A percentile compares a stretch with the other conserved stretches of the same genome.
Conservation (phyloP, 2,888 invertebrate species). For the Tanaodytes sp. region DNA sequence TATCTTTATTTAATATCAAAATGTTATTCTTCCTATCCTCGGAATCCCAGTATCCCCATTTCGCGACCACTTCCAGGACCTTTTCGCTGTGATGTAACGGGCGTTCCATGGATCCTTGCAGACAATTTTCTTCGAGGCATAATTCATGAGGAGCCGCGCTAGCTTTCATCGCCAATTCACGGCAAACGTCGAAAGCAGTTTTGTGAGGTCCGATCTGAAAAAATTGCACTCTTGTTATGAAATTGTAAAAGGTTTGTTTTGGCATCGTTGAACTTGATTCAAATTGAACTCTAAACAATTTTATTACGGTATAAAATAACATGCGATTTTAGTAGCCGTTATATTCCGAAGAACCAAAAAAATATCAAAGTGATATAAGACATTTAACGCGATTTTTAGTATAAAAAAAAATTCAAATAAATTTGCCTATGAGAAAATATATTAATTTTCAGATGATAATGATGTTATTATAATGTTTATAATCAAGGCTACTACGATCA, state of each 20-base stretch:
- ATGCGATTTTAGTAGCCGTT: neutral
- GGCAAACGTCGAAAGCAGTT: conserved; percentile 83
- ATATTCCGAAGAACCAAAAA: too few relatives aligned
- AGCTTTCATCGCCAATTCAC: conserved; percentile 80
- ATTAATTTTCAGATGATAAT: too few relatives aligned
- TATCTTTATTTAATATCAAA: conserved; percentile 77
- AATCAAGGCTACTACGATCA: too few relatives aligned
- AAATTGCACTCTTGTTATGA: neutral
- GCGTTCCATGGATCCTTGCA: conserved; percentile 82
- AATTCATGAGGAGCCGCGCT: conserved; percentile 80
- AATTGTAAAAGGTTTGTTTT: too few relatives aligned
- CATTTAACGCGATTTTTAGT: too few relatives aligned
- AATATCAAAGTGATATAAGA: too few relatives aligned
- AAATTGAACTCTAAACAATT: neutral
- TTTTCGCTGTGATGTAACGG: conserved; percentile 85
- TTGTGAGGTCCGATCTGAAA: conserved; percentile 83
- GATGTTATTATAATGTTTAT: too few relatives aligned
- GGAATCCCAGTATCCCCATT: conserved; percentile 92
- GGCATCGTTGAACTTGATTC: too few relatives aligned
- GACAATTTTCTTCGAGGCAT: conserved; percentile 86
- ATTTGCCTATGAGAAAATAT: too few relatives aligned
- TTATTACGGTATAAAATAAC: too few relatives aligned
- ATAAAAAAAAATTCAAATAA: too few relatives aligned
- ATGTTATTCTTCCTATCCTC: conserved; percentile 89
- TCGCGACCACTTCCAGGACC: conserved; percentile 80